Evolutionary conservation across 2,113 vertebrate species (phyloP).

Genomic region (Rhynchopsitta pachyrhyncha): DNA sequence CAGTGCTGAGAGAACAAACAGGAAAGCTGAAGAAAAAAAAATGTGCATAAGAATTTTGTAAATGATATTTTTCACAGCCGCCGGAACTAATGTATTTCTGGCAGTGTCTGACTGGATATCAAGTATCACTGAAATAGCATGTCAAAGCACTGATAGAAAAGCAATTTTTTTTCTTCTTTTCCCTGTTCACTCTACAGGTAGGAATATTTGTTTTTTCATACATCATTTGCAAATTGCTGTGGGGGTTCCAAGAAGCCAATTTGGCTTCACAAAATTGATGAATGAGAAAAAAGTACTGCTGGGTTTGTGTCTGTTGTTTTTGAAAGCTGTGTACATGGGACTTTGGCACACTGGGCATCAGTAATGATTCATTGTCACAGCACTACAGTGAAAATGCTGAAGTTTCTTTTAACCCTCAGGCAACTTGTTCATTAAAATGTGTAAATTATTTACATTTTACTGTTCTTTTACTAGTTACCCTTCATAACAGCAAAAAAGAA

Average conservation of each 20-base stretch:
- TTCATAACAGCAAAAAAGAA: background rate
- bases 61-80: background rate
- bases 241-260: background rate
- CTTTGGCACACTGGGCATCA: background rate
- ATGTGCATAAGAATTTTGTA: background rate
- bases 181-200: background rate
- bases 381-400: background rate
- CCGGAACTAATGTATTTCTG: background rate
- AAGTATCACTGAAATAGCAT: background rate
- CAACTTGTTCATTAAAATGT: background rate
- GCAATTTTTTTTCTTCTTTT: background rate
- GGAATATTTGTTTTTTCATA: constrained; percentile 35
- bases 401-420: background rate
- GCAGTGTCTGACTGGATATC: background rate
- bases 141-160: background rate
- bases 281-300: background rate
- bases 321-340: background rate
- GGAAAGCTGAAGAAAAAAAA: background rate
- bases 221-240: constrained; percentile 13
- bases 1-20: background rate
- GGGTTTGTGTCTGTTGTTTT: background rate
- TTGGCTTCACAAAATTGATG: background rate
- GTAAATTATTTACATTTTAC: background rate
- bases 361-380: background rate
- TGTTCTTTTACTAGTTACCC: background rate